These are phyloP conservation scores for Bembecia ichneumoniformis DNA, from an alignment of 2,888 invertebrate genomes.

Conservation along the genomic window DNA sequence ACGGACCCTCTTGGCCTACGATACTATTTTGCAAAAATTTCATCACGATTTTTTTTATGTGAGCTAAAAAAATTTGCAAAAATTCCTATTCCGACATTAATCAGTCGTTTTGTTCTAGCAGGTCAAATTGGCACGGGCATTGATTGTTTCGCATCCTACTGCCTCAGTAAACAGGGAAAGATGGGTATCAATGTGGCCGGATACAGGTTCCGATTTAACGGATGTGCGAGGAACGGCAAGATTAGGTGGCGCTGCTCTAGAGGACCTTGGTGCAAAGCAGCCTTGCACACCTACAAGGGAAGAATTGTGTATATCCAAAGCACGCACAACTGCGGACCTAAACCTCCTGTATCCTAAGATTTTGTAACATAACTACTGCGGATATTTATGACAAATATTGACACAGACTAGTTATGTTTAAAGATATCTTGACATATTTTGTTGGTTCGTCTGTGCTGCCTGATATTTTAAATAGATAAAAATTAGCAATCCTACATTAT, in stretches of 20 bases:
- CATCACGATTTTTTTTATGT: too few relatives aligned
- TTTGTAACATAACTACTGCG: too few relatives aligned
- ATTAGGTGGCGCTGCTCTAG: conserved; percentile 63
- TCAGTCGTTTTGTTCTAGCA: conserved; percentile 27
- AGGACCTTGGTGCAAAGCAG: conserved; percentile 65
- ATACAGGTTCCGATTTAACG: conserved; percentile 61
- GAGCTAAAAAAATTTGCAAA: background rate
- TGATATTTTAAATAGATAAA: too few relatives aligned
- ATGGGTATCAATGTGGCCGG: conserved; percentile 66
- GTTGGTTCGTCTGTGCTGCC: too few relatives aligned
- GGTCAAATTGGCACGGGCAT: conserved; percentile 54
- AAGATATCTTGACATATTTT: too few relatives aligned
- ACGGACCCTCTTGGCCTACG: too few relatives aligned
- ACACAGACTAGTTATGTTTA: too few relatives aligned
- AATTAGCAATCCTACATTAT: too few relatives aligned
- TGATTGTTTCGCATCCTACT: conserved; percentile 60
- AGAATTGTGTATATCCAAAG: conserved; percentile 62
- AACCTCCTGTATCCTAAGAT: conserved; percentile 27
- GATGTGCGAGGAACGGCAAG: conserved; percentile 60
- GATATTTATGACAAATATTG: too few relatives aligned
- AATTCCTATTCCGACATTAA: background rate
- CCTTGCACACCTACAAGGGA: conserved; percentile 58
- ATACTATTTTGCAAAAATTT: too few relatives aligned
- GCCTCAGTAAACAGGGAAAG: conserved; percentile 65
- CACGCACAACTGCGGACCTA: conserved; percentile 59